Percentiles rank a stretch among this genome's conserved stretches.
Evolutionary conservation across 2,113 vertebrate genomes (phyloP).

Genomic region (Emydura subglobosa): DNA sequence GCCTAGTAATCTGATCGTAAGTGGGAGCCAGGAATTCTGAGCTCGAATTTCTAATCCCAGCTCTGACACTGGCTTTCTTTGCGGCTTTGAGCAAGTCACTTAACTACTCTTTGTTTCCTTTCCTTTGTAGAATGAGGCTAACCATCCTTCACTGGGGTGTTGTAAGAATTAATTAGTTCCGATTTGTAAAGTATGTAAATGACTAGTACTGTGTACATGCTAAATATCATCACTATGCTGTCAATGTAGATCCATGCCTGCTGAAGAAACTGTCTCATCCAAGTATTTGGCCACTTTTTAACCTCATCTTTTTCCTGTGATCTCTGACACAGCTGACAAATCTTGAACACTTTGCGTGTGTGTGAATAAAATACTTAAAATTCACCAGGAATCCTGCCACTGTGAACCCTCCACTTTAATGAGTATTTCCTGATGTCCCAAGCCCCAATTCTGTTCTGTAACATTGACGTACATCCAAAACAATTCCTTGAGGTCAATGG

Average conservation of each 20-base stretch:
- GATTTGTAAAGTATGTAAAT: not conserved
- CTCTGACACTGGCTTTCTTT: not conserved
- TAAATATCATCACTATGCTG: not conserved
- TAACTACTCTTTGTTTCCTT: not conserved
- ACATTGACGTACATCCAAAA: not conserved
- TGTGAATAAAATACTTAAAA: not conserved
- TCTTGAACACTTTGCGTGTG: not conserved
- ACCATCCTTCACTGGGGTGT: not conserved
- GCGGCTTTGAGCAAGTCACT: not conserved
- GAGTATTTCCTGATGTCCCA: slow-evolving; percentile 18
- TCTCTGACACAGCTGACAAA: not conserved
- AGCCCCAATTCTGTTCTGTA: not conserved
- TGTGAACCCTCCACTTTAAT: slow-evolving; percentile 7
- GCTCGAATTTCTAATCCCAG: not conserved
- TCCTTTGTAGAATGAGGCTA: not conserved
- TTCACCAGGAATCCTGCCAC: not conserved
- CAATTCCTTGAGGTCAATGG: not conserved
- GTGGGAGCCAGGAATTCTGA: not conserved
- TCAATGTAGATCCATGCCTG: not conserved
- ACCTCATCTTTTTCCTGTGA: not conserved
- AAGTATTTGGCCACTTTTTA: not conserved
- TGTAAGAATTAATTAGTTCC: not conserved
- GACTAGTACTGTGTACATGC: not conserved
- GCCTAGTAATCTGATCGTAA: not conserved
- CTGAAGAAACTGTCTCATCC: not conserved